Evolutionary conservation across 2,113 vertebrate genomes (phyloP).

Genomic region (Dipodomys stephensi): DNA sequence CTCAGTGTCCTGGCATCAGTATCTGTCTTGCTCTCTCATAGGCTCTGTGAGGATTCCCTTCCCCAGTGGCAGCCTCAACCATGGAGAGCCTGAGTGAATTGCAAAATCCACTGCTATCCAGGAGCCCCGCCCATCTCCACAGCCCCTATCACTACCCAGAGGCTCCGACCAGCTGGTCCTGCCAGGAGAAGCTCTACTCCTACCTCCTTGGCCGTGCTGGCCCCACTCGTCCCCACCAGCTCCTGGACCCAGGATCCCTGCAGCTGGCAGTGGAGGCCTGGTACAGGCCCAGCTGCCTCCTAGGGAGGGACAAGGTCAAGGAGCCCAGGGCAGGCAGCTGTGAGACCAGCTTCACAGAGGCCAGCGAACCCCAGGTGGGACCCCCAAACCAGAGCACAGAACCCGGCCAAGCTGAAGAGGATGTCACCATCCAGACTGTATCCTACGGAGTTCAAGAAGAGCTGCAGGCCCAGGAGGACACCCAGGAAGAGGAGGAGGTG

Average conservation of each 20-base stretch:
- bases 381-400: slow-evolving; percentile 83
- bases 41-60: slow-evolving; percentile 48
- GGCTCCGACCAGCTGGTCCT: slow-evolving; percentile 87
- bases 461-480: slow-evolving; percentile 93
- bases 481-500: slow-evolving; percentile 78
- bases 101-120: slow-evolving; percentile 94
- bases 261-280: slow-evolving; percentile 95
- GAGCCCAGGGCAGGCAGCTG: slow-evolving; percentile 95
- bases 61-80: slow-evolving; percentile 5
- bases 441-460: slow-evolving; percentile 97
- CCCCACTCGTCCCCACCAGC: slow-evolving; percentile 90
- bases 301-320: slow-evolving; percentile 94
- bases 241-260: slow-evolving; percentile 94
- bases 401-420: slow-evolving; percentile 86
- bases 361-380: slow-evolving; percentile 87
- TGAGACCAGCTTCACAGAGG: slow-evolving; percentile 96
- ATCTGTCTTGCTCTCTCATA: slow-evolving; percentile 46
- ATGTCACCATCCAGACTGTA: slow-evolving; percentile 95
- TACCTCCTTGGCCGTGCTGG: slow-evolving; percentile 90
- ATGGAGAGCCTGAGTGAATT: slow-evolving; percentile 97
- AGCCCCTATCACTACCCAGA: slow-evolving; percentile 88
- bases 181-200: slow-evolving; percentile 92
- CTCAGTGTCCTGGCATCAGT: not conserved
- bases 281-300: slow-evolving; percentile 92
- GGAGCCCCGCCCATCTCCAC: slow-evolving; percentile 90